Conservation (phyloP, 2,888 invertebrate genomes). For the Cephus spinipes region DNA sequence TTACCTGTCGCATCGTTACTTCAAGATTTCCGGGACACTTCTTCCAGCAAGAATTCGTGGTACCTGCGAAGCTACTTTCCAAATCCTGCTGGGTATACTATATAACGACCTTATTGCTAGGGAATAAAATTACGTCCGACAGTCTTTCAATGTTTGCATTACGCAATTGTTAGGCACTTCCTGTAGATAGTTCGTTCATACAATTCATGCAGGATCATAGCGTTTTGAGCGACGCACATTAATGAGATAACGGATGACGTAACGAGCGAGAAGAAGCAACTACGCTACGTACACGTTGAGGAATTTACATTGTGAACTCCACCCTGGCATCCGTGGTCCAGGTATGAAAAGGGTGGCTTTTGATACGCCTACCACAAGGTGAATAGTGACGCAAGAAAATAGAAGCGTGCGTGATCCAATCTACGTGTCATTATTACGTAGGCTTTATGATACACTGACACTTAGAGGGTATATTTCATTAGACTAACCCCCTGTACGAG, state of each 20-base stretch:
- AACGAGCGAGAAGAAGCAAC: not conserved
- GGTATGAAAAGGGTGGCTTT: conserved; percentile 2
- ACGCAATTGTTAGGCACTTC: not conserved
- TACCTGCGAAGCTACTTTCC: not conserved
- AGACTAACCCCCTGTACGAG: not conserved
- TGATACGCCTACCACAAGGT: not conserved
- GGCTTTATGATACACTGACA: not conserved
- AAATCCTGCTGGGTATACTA: not conserved
- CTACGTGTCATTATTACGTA: not conserved
- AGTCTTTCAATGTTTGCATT: not conserved
- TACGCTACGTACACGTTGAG: not conserved
- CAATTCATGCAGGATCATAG: not conserved
- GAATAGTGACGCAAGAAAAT: not conserved
- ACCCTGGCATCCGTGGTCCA: not conserved
- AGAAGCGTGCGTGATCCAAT: not conserved
- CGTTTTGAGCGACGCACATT: not conserved
- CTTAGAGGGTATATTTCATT: not conserved
- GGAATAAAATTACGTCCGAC: not conserved
- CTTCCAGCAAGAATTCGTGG: not conserved
- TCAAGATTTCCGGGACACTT: not conserved
- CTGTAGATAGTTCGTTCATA: not conserved
- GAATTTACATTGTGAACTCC: not conserved
- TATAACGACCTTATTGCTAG: not conserved
- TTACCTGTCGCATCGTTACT: not conserved
- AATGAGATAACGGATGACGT: not conserved